Evolutionary conservation across 2,797 vertebrate species (phyloP).

Genomic region (Dendrocincla tyrannina): DNA sequence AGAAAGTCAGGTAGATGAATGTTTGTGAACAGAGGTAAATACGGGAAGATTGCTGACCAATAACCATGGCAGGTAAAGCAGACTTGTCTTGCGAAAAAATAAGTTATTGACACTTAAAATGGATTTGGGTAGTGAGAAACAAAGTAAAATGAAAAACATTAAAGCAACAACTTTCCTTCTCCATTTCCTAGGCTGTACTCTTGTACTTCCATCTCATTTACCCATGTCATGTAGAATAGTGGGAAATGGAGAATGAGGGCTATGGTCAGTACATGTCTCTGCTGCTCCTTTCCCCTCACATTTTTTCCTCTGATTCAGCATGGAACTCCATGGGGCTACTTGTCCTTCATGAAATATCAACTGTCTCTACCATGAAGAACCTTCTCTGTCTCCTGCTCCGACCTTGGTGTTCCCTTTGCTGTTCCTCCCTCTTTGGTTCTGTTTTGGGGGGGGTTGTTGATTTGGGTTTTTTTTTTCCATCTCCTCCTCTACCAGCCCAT

Average conservation of each 20-base stretch:
- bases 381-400: not conserved
- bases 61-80: not conserved
- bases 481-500: not conserved
- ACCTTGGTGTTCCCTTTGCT: not conserved
- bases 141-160: not conserved
- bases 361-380: not conserved
- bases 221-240: rapidly evolving
- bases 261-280: not conserved
- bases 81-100: not conserved
- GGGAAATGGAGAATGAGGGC: not conserved
- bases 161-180: not conserved
- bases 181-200: not conserved
- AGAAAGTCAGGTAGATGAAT: not conserved
- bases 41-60: not conserved
- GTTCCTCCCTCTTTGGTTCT: not conserved
- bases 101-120: not conserved
- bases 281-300: not conserved
- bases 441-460: too few species aligned
- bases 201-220: not conserved
- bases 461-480: not conserved
- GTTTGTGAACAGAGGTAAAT: not conserved
- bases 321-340: not conserved
- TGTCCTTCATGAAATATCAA: not conserved
- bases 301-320: not conserved
- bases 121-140: not conserved